Evolutionary conservation across 1,140 invertebrate genomes (phyloP).

Genomic region (Neuroterus valhalla): DNA sequence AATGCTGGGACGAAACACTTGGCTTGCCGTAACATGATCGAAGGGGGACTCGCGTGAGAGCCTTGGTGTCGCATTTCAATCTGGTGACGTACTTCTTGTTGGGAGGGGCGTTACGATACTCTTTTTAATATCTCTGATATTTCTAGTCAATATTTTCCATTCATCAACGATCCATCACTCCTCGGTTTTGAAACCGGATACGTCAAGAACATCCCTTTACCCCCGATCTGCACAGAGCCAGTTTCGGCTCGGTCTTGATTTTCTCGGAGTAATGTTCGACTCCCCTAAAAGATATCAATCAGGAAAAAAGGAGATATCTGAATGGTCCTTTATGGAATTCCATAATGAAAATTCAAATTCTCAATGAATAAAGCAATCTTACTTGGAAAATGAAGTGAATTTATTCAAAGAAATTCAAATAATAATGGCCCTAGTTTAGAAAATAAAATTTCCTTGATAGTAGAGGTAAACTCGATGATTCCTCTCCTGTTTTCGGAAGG

Average conservation of each 20-base stretch:
- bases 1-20: background rate
- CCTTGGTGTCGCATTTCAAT: slow-evolving; percentile 10
- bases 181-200: slow-evolving; percentile 60
- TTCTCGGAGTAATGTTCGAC: slow-evolving; percentile 7
- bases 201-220: slow-evolving; percentile 30
- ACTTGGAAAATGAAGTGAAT: too few species aligned
- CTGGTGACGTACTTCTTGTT: background rate
- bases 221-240: slow-evolving; percentile 13
- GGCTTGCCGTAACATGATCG: slow-evolving; percentile 20
- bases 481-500: too few species aligned
- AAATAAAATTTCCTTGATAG: too few species aligned
- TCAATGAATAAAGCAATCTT: too few species aligned
- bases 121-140: slow-evolving; percentile 67
- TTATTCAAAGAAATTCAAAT: too few species aligned
- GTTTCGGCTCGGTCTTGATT: background rate
- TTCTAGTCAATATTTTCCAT: slow-evolving; percentile 66
- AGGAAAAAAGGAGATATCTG: too few species aligned
- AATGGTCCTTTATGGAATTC: too few species aligned
- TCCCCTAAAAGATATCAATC: too few species aligned
- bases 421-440: too few species aligned
- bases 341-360: too few species aligned
- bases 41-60: background rate
- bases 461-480: too few species aligned
- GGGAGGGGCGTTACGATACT: background rate
- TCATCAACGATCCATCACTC: slow-evolving; percentile 65